A percentile compares a stretch with the other conserved stretches of the same genome.
These are phyloP conservation scores for Heliconius eleuchia DNA, from an alignment of 1,140 invertebrate genomes.

Conservation along the genomic window DNA sequence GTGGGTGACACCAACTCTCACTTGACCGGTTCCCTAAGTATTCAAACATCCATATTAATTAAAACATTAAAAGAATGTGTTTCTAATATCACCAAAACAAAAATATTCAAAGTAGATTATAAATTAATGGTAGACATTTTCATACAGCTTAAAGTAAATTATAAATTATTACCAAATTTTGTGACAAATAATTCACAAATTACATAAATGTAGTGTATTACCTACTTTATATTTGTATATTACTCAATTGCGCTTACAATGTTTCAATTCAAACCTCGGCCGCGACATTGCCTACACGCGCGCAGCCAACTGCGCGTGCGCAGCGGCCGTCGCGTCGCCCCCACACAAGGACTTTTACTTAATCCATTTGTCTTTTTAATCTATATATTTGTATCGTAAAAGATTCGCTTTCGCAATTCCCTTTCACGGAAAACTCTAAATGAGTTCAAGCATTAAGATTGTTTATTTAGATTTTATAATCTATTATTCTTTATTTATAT, in stretches of 20 bases:
- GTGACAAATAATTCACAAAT: neutral
- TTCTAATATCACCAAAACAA: neutral
- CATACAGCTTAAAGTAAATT: too few relatives aligned
- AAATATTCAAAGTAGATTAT: neutral
- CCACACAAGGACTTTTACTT: constrained; percentile 2
- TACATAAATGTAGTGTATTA: neutral
- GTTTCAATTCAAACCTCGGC: constrained; percentile 2
- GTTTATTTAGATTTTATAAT: neutral
- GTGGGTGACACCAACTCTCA: too few relatives aligned
- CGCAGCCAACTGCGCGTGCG: neutral
- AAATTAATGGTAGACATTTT: neutral
- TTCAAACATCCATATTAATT: too few relatives aligned
- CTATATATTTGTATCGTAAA: neutral
- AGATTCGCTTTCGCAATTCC: neutral
- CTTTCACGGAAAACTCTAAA: neutral
- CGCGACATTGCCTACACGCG: neutral
- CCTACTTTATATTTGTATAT: neutral
- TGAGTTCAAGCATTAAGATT: neutral
- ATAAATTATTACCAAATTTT: neutral
- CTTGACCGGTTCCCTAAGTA: too few relatives aligned
- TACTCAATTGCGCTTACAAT: neutral
- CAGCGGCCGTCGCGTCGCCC: neutral
- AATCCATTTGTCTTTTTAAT: neutral
- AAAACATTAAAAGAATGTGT: neutral
- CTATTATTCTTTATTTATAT: neutral